Base-by-base conservation (phyloP, 2,888 invertebrate species). In the Tenthredo livida region DNA sequence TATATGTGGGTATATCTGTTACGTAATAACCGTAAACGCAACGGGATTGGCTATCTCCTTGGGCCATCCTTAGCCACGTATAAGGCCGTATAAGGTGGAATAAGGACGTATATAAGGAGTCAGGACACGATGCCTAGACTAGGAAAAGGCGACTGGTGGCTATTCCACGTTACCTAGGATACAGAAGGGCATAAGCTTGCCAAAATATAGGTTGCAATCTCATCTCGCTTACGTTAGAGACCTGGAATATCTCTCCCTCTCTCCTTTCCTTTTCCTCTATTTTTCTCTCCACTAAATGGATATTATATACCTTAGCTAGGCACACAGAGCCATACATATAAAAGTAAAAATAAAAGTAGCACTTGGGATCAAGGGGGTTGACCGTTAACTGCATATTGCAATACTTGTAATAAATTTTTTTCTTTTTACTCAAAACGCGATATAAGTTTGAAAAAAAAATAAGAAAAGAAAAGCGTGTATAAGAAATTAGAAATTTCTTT, bases 21-120 rank as follows among this genome's bases (percentile, higher is more conserved):
- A 70, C 83, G 89, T 90, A 89, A 91, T 91, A 91, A 91, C 90
- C 91, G 89, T 91, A 91, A 91, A 91, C 89, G 91, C 89, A 89
- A 90, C 88, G 89, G 87, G 89, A 90, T 91, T 90, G 91, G 89
- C 89, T 89, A 90, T 91, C 90, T 88, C 89, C 88, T 90, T 82
- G 87, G 86, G 86, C 61, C 83, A 77, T 86, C 67, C 87, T 86
- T 87, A 85, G 70, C 84, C 82, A 84, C 67, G 85, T 70, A 85
- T 86, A 86, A 85, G 86, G 80, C 86, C 84, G 84, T 54, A 73
- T 80, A 78, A 85, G 86, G 86, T 47, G 17, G 65, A 29, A 75
- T 84, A 72, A n/a, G 65, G 43, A 61, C 33, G 29, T 80, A 84
- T 43, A 61, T 37, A 75, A 67, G 75, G 61, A 84, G 75, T 75